Evolutionary conservation across 2,797 vertebrate species (phyloP).

Genomic region (Urophycis tenuis): DNA sequence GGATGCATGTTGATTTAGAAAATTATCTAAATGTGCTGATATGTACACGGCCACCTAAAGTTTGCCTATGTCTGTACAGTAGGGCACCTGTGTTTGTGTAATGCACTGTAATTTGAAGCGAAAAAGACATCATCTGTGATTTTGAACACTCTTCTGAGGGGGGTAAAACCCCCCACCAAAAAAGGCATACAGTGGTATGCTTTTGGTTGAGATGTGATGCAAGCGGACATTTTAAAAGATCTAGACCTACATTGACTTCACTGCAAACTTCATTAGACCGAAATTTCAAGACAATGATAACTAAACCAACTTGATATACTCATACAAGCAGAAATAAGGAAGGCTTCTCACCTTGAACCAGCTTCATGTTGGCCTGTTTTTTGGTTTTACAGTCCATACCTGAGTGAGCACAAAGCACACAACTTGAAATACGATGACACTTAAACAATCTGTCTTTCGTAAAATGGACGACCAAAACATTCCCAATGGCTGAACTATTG

Average conservation of each 20-base stretch:
- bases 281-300: not conserved
- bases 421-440: not conserved
- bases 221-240: not conserved
- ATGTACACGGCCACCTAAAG: not conserved
- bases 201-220: not conserved
- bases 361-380: conserved; percentile 76
- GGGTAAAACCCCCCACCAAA: not conserved
- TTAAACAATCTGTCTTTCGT: not conserved
- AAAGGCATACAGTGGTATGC: not conserved
- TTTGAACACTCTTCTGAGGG: not conserved
- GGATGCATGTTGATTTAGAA: not conserved
- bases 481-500: not conserved
- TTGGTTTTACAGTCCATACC: conserved; percentile 83
- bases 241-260: not conserved
- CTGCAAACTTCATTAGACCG: not conserved
- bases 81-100: not conserved
- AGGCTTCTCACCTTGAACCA: conserved; percentile 82
- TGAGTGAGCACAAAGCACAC: conserved; percentile 44
- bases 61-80: not conserved
- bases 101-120: not conserved
- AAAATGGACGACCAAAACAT: not conserved
- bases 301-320: not conserved
- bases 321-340: not conserved
- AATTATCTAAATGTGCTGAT: not conserved
- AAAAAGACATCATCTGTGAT: not conserved